Base-by-base conservation (phyloP, 2,888 invertebrate species). In the Pollenia angustigena region DNA sequence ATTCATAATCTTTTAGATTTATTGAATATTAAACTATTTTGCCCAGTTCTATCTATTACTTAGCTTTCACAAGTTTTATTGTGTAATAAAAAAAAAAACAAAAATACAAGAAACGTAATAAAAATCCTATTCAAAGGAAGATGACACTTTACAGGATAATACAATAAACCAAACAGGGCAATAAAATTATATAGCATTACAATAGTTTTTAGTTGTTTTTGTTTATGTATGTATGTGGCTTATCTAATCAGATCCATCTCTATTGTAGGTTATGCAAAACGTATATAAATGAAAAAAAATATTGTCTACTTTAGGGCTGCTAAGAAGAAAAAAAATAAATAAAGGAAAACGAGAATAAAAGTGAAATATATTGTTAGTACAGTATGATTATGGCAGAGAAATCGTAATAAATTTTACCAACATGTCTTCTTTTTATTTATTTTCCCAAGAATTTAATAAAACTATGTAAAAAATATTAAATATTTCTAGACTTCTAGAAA, bases 171-270 rank as follows among this genome's bases (percentile, higher is more conserved):
- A 46, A 10, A 64, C 16, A 66, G 56, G n/a, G 8, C 42, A 81
- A 74, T 74, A 56, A 74, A 81, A 66, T 64, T 71, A 12, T 80
- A 62, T 56, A 62, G 62, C 46, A 72, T 54, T 16, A 72, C 62
- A 81, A 64, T 54, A 72, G 14, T 46, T 40, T 76, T 48, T 32
- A 40, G 16, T 40, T 60, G 16, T 42, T 16, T 48, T 14, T 1
- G 1, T 14, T 48, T 66, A 23, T 23, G 23, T 23, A 14, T 48
- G 16, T 23, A 6, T 75, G 12, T 1, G 52, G 72, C n/a, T 81
- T 74, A 81, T 81, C 66, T 72, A 81, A 74, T 66, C 81, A 81
- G 66, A 66, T 56, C 48, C 14, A 74, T 56, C 46, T 56, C 2
- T 32, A 32, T 10, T 16, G 56, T 66, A 56, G 40, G n/a, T 56